A percentile compares a stretch with the other conserved stretches of the same genome.
Conservation (phyloP, 2,113 vertebrate genomes). For the Coregonus clupeaformis region DNA sequence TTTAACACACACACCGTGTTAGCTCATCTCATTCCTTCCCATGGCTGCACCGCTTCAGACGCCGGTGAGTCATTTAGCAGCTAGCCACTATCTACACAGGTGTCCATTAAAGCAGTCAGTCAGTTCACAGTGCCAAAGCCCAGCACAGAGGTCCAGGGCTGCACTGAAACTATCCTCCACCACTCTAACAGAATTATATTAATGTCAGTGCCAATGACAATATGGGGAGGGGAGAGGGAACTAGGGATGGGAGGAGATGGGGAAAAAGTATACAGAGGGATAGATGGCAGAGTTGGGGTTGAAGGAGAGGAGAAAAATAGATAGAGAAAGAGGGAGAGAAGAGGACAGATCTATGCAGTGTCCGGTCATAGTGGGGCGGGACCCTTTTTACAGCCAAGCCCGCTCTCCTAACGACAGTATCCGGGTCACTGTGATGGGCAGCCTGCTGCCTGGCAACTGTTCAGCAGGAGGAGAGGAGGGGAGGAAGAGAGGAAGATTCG, state of each 20-base stretch:
- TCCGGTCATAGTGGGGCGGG: too few relatives aligned
- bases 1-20: slow-evolving; percentile 13
- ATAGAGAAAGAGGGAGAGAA: too few relatives aligned
- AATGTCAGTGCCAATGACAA: slow-evolving; percentile 27
- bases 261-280: not conserved
- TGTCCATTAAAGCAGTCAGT: slow-evolving; percentile 21
- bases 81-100: slow-evolving; percentile 27
- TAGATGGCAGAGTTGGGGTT: not conserved
- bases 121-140: not conserved
- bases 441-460: slow-evolving; percentile 56
- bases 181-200: slow-evolving; percentile 33
- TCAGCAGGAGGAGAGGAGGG: slow-evolving; percentile 36
- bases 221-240: slow-evolving; percentile 18
- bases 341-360: too few relatives aligned
- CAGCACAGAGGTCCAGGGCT: not conserved
- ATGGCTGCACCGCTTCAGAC: not conserved
- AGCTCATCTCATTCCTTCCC: slow-evolving; percentile 2
- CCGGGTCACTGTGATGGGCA: slow-evolving; percentile 51
- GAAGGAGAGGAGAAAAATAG: not conserved
- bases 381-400: slow-evolving; percentile 14
- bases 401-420: slow-evolving; percentile 58
- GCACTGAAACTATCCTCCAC: slow-evolving; percentile 17
- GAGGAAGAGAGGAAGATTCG: slow-evolving; percentile 17
- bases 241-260: not conserved
- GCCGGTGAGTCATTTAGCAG: slow-evolving; percentile 22